phyloP scores from a whole-genome alignment of 2,797 vertebrate genomes.

The Cyclura pinguis region DNA sequence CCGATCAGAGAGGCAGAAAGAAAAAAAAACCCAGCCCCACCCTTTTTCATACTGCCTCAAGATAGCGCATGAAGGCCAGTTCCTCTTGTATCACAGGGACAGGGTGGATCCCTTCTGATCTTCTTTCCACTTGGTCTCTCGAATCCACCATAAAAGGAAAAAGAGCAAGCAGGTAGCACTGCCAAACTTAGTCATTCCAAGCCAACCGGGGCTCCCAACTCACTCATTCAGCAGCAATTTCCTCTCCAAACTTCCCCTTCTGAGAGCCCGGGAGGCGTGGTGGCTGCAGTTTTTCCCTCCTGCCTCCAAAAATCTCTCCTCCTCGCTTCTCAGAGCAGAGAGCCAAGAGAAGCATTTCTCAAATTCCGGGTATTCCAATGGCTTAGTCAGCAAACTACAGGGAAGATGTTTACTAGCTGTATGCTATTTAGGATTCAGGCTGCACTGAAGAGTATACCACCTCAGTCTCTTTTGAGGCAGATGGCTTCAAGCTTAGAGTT shows the following conservation, averaged over 20 bases:
- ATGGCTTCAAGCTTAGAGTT: background rate
- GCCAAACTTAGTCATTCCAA: slow-evolving; percentile 85
- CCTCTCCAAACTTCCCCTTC: slow-evolving; percentile 58
- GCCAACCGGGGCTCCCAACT: slow-evolving; percentile 65
- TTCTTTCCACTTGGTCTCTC: slow-evolving; percentile 61
- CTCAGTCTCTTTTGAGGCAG: too few relatives aligned
- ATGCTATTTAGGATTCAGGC: background rate
- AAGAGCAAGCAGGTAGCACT: slow-evolving; percentile 79
- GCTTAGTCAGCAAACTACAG: too few relatives aligned
- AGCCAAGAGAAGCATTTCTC: background rate
- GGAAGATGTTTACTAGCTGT: background rate
- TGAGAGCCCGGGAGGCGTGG: slow-evolving; percentile 18
- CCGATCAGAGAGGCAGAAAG: accelerated
- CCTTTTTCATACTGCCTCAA: background rate
- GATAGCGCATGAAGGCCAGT: background rate
- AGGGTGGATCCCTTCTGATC: slow-evolving; percentile 74
- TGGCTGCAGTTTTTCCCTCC: too few relatives aligned
- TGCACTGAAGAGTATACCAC: background rate
- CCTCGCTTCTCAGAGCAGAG: background rate
- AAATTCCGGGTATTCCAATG: accelerated
- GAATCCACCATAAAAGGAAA: slow-evolving; percentile 84
- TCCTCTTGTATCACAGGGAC: slow-evolving; percentile 56
- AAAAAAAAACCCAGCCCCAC: background rate
- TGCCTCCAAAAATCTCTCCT: background rate
- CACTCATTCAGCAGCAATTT: slow-evolving; percentile 77